These are phyloP conservation scores for Xylota sylvarum DNA, from an alignment of 2,888 invertebrate genomes.

Conservation along the genomic window DNA sequence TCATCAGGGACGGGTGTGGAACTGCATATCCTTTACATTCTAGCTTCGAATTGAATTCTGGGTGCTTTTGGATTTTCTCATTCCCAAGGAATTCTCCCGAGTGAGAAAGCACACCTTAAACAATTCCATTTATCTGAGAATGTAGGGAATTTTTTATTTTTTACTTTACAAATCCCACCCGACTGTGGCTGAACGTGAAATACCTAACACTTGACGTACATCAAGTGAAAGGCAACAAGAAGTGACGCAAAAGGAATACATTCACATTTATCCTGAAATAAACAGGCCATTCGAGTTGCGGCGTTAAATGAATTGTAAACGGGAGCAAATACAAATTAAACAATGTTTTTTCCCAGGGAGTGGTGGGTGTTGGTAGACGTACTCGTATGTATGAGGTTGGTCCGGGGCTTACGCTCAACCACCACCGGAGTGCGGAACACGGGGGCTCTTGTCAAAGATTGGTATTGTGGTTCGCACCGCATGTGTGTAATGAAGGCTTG, in stretches of 20 bases:
- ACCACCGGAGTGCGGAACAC: background rate
- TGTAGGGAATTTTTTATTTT: background rate
- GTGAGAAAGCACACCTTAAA: constrained; percentile 10
- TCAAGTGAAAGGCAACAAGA: constrained; percentile 13
- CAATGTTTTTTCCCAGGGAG: constrained; percentile 21
- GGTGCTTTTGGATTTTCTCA: background rate
- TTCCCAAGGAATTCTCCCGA: background rate
- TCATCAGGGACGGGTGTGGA: constrained; percentile 24
- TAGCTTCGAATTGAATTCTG: constrained; percentile 2
- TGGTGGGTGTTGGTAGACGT: background rate
- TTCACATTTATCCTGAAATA: constrained; percentile 52
- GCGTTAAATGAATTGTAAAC: constrained; percentile 70
- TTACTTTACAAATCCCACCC: background rate
- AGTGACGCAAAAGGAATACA: constrained; percentile 42
- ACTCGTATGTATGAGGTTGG: background rate
- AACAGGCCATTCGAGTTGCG: constrained; percentile 46
- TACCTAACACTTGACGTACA: constrained; percentile 6
- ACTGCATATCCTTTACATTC: background rate
- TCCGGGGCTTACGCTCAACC: background rate
- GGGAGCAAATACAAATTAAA: constrained; percentile 66
- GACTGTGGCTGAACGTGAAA: constrained; percentile 22
- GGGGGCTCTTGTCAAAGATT: background rate
- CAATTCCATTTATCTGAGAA: constrained; percentile 27
- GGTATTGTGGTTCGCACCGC: background rate
- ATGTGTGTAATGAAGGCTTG: constrained; percentile 25